Conservation (phyloP, 2,888 invertebrate genomes). For the Phytoseiulus persimilis region DNA sequence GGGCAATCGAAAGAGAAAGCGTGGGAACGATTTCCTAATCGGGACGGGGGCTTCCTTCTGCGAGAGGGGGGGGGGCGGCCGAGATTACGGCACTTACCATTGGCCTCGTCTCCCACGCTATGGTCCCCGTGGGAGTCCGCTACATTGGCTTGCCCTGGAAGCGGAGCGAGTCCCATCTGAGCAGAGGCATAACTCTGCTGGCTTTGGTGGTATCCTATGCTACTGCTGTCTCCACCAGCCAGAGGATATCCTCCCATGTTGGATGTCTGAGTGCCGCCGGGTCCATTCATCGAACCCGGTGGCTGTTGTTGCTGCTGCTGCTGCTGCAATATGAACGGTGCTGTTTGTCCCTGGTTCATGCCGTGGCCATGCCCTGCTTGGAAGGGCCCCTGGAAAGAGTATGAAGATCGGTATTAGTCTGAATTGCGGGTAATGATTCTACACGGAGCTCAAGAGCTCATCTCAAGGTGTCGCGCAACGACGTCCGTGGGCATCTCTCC, state of each 20-base stretch:
- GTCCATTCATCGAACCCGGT: background rate
- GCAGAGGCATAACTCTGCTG: background rate
- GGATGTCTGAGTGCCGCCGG: background rate
- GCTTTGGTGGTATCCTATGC: background rate
- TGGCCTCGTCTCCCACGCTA: slow-evolving; percentile 37
- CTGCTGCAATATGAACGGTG: background rate
- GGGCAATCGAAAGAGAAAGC: background rate
- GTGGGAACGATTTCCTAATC: background rate
- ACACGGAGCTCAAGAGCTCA: no score
- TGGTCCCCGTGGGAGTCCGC: slow-evolving; percentile 36
- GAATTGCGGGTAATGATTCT: no score
- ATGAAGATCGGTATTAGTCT: background rate
- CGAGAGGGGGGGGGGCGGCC: no score
- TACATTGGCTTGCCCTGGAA: slow-evolving; percentile 35
- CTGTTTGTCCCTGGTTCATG: background rate
- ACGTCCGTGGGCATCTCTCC: no score
- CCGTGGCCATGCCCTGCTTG: background rate
- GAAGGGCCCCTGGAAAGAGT: background rate
- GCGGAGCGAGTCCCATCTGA: slow-evolving; percentile 30
- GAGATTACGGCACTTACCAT: slow-evolving; percentile 11
- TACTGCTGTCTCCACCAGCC: background rate
- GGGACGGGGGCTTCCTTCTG: background rate
- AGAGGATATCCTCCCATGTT: background rate
- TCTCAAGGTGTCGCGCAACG: no score
- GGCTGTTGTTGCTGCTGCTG: background rate